Evolutionary conservation across 2,888 invertebrate genomes (phyloP), one percentile per base, ranked within the genome.

Genomic region (Epirrhoe tristata): DNA sequence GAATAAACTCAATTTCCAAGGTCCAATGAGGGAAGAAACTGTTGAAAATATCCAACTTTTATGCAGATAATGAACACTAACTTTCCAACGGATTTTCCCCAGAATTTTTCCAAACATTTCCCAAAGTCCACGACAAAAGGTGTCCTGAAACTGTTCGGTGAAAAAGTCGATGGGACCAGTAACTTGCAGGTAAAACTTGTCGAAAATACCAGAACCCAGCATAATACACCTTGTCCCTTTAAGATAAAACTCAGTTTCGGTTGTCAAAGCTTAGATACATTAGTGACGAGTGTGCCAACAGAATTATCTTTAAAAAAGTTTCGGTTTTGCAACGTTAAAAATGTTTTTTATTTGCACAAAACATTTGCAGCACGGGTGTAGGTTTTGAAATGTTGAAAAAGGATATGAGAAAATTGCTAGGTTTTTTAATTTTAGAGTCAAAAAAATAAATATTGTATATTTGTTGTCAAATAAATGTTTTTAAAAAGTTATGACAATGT

Each of bases 201-300:
- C 46, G 17, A 53, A 52, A 17, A 39, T 53, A 7, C 4, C 17
- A 32, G 6, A 17, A 53, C 17, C 6, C 5, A 3, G n/a, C 12
- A 63, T 46, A 58, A 17, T 54, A 12, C 4, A 31, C 39, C 57
- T 48, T 70, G 66, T 56, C 1, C 16, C 50, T 10, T 6, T 32
- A 58, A 6, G 1, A 12, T 61, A 67, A 58, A 56, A 54, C 14
- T 24, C 10, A 56, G 6, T 66, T 69, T 72, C 6, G 58, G 16
- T 34, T 57, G 63, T 12, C 17, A 34, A 10, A 16, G n/a, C 4
- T 48, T 14, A 31, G 31, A 52, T 52, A 59, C 59, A 59, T 59
- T 59, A 59, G 67, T 67, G 67, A 70, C 67, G 70, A 70, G 66
- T 62, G 58, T 46, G 72, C 69, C 66, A 68, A 72, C 72, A 62